Base-by-base conservation (phyloP, 2,888 invertebrate species). In the Idaea aversata region DNA sequence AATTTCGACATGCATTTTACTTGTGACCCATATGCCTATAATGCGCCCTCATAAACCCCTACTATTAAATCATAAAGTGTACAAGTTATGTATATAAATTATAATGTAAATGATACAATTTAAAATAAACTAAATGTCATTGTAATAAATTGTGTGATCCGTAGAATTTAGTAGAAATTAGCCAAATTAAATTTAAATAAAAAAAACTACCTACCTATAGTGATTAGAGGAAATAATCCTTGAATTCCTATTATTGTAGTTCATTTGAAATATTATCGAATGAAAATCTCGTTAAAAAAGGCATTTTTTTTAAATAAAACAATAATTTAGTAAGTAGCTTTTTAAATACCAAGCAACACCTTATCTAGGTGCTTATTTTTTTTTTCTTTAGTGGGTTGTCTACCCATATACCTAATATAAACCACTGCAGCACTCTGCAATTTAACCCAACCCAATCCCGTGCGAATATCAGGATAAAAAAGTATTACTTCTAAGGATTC, bases 131-230 rank as follows among this genome's bases (percentile, higher is more conserved):
- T 83, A 75, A 77, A 86, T 83, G 87, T 88, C 84, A 78, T 81
- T 81, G 82, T 87, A 82, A 84, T 82, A 78, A 83, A 85, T 79
- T 74, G 87, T 88, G 88, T 87, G 88, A 89, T 87, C 81, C 74
- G 87, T 88, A 90, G 87, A 73, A 75, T 73, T 80, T 84, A 77
- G 81, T 83, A 83, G 84, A 78, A 77, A 74, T 77, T 86, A 84
- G 86, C 75, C 78, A 77, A 78, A 79, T 47, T 47, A 47, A 47
- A 47, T 3, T 47, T 47, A 47, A 38, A 70, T 65, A 68, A 67
- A 65, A 62, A 65, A 66, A 63, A 62, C 47, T 47, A 47, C 47
- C 47, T 47, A 10, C 47, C 7, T 47, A 10, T 47, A 47, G 47
- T 13, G 47, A 47, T 47, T 47, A 57, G 57, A 61, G 25, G 15